phyloP scores from a whole-genome alignment of 2,888 invertebrate species.

The Drosophila bunnanda region DNA sequence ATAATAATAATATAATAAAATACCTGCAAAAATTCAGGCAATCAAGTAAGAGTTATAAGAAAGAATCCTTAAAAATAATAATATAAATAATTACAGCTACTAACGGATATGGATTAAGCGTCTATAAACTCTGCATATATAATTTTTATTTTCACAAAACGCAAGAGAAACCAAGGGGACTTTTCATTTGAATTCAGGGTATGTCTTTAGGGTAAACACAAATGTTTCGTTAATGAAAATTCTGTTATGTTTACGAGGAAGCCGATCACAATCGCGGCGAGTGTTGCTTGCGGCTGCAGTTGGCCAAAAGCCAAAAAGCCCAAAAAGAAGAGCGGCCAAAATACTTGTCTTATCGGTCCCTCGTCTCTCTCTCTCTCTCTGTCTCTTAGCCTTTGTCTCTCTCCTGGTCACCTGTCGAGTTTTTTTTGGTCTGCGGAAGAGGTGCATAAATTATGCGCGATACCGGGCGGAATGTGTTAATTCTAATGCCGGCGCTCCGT shows the following conservation, averaged over 20 bases:
- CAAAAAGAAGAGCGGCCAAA: neutral
- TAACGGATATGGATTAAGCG: no score
- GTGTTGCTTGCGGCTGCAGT: slow-evolving; percentile 34
- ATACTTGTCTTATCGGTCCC: slow-evolving; percentile 29
- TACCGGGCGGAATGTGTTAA: slow-evolving; percentile 44
- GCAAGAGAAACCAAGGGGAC: neutral
- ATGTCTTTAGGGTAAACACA: neutral
- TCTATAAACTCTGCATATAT: no score
- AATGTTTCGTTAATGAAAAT: slow-evolving; percentile 32
- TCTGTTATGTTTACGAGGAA: slow-evolving; percentile 18
- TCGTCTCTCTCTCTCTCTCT: neutral
- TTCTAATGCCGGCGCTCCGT: slow-evolving; percentile 21
- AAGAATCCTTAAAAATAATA: no score
- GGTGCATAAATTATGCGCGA: slow-evolving; percentile 59
- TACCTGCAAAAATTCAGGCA: no score
- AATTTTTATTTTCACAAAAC: no score
- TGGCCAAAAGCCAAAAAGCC: slow-evolving; percentile 56
- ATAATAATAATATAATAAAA: no score
- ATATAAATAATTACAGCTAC: no score
- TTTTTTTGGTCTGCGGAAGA: slow-evolving; percentile 44
- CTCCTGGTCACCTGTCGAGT: neutral
- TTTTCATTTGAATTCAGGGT: neutral
- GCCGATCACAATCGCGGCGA: slow-evolving; percentile 9
- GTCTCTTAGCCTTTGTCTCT: no score
- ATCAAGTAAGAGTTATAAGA: no score